Percentiles rank a stretch among this genome's conserved stretches.
Conservation (phyloP, 2,888 invertebrate genomes). For the Aspidiotus destructor region DNA sequence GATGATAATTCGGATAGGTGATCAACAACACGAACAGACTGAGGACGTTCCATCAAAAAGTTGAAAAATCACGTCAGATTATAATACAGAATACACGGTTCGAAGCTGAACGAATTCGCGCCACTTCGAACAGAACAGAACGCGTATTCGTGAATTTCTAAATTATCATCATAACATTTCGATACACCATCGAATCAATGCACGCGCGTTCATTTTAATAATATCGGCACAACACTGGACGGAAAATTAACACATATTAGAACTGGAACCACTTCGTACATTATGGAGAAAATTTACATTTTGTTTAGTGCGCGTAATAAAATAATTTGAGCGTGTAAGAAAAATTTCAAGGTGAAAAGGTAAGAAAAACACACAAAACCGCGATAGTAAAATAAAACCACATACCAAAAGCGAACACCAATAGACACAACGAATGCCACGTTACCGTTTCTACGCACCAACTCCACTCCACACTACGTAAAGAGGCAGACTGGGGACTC, state of each 20-base stretch:
- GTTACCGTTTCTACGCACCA: constrained; percentile 24
- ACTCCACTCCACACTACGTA: constrained; percentile 18
- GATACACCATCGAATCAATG: neutral
- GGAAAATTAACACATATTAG: neutral
- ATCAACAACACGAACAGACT: neutral
- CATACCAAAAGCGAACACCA: constrained; percentile 21
- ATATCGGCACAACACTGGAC: neutral
- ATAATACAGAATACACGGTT: neutral
- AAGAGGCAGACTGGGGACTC: constrained; percentile 21
- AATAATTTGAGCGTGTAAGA: neutral
- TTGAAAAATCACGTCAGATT: neutral
- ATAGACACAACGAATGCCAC: constrained; percentile 27
- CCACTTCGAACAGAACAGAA: constrained; percentile 10
- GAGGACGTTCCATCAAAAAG: neutral
- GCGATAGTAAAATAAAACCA: constrained; percentile 13
- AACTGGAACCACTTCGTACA: constrained; percentile 8
- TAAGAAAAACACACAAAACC: constrained; percentile 17
- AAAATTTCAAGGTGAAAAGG: constrained; percentile 28
- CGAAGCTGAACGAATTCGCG: constrained; percentile 3
- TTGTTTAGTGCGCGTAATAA: too few relatives aligned
- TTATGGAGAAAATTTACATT: constrained; percentile 5
- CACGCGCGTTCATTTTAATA: neutral
- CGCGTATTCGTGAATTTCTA: neutral
- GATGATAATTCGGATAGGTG: neutral
- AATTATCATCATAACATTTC: neutral